Percentiles rank a stretch among this genome's conserved stretches.
Conservation (phyloP, 2,888 invertebrate genomes). For the Eurytoma adleriae region DNA sequence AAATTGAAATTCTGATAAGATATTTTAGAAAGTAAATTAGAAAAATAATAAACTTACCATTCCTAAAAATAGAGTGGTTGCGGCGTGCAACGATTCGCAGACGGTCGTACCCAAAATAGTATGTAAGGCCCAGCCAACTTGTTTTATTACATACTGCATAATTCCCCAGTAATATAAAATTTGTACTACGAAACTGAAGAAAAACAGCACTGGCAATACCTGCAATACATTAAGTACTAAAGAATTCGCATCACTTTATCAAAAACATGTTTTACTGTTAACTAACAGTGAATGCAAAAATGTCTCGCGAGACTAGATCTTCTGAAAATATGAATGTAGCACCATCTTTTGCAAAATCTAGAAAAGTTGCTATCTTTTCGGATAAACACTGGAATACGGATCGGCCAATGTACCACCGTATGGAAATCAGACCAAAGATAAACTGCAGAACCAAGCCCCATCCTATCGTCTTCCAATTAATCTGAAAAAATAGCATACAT, state of each 20-base stretch:
- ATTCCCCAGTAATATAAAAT: constrained; percentile 92
- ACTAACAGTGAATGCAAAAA: constrained; percentile 91
- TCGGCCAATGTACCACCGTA: constrained; percentile 89
- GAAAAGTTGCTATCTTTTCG: constrained; percentile 84
- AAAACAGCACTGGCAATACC: constrained; percentile 93
- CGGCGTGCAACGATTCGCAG: constrained; percentile 93
- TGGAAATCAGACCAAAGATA: constrained; percentile 87
- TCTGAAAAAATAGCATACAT: constrained; percentile 70
- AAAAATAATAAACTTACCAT: constrained; percentile 79
- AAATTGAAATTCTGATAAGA: neutral
- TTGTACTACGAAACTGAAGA: constrained; percentile 93
- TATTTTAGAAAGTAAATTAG: neutral
- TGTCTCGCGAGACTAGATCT: constrained; percentile 79
- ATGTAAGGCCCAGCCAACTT: constrained; percentile 87
- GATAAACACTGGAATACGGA: constrained; percentile 83
- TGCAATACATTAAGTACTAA: constrained; percentile 70
- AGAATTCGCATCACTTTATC: neutral
- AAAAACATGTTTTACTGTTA: constrained; percentile 1
- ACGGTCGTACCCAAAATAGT: constrained; percentile 89
- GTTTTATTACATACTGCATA: constrained; percentile 90
- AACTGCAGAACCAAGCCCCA: constrained; percentile 91
- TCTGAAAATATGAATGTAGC: constrained; percentile 91
- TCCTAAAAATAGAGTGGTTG: constrained; percentile 95
- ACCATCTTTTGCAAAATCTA: constrained; percentile 88
- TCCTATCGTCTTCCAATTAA: constrained; percentile 88